Evolutionary conservation across 2,888 invertebrate genomes (phyloP).

Genomic region (Reticulitermes lucifugus): DNA sequence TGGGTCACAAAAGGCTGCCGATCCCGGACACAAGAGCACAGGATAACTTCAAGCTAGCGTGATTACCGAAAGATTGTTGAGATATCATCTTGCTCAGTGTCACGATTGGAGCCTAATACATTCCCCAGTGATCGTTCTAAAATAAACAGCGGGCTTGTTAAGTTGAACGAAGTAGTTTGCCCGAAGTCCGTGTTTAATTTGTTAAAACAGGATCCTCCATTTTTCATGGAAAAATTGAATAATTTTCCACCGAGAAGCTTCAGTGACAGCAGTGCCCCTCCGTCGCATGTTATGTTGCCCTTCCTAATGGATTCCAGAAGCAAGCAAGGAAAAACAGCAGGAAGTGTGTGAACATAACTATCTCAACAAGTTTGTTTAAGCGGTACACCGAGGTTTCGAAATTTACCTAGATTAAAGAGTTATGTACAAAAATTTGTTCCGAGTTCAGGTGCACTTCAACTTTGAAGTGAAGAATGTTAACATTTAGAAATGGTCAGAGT

Average conservation of each 20-base stretch:
- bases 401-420: background rate
- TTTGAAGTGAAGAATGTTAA: background rate
- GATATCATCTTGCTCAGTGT: background rate
- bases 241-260: background rate
- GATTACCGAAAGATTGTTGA: background rate
- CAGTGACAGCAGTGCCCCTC: background rate
- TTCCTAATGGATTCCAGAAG: background rate
- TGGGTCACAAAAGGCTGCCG: background rate
- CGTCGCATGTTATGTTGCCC: background rate
- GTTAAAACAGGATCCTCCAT: background rate
- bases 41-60: background rate
- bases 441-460: background rate
- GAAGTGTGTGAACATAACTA: background rate
- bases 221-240: background rate
- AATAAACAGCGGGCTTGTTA: background rate
- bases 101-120: background rate
- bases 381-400: background rate
- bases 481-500: background rate
- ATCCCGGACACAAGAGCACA: background rate
- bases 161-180: background rate
- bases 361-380: background rate
- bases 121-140: background rate
- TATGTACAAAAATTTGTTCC: background rate
- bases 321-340: background rate
- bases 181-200: background rate